These are phyloP conservation scores for Oxygymnocypris stewartii DNA, from an alignment of 2,113 vertebrate genomes.

Conservation along the genomic window DNA sequence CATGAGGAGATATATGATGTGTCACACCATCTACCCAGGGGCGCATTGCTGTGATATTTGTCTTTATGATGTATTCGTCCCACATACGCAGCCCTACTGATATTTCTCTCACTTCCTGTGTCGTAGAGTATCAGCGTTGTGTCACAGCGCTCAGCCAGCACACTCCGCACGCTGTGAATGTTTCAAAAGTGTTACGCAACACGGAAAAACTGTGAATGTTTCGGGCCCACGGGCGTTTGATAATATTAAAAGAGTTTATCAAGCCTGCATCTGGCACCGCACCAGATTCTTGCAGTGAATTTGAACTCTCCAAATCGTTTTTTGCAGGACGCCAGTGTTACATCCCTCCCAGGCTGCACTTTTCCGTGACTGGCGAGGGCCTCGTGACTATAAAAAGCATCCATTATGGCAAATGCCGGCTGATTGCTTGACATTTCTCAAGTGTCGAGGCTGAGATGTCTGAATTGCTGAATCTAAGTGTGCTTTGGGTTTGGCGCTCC, in stretches of 20 bases:
- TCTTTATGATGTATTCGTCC: conserved; percentile 45
- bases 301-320: neutral
- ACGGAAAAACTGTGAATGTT: neutral
- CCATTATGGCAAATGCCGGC: conserved; percentile 57
- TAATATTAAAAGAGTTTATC: conserved; percentile 14
- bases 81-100: neutral
- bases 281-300: neutral
- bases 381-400: conserved; percentile 27
- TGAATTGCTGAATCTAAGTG: conserved; percentile 55
- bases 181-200: conserved; percentile 21
- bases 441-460: conserved; percentile 52
- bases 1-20: neutral
- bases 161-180: neutral
- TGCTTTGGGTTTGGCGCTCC: conserved; percentile 44
- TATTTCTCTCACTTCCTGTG: conserved; percentile 17
- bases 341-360: conserved; percentile 8
- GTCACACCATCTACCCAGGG: neutral
- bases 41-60: conserved; percentile 54
- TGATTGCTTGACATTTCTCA: conserved; percentile 60
- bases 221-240: neutral
- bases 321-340: conserved; percentile 4
- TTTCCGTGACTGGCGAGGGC: neutral
- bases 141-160: conserved; percentile 30
- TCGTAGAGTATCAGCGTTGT: conserved; percentile 36
- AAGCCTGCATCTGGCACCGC: neutral